Conservation (phyloP, 2,113 vertebrate species). For the Corythornis cristatus region DNA sequence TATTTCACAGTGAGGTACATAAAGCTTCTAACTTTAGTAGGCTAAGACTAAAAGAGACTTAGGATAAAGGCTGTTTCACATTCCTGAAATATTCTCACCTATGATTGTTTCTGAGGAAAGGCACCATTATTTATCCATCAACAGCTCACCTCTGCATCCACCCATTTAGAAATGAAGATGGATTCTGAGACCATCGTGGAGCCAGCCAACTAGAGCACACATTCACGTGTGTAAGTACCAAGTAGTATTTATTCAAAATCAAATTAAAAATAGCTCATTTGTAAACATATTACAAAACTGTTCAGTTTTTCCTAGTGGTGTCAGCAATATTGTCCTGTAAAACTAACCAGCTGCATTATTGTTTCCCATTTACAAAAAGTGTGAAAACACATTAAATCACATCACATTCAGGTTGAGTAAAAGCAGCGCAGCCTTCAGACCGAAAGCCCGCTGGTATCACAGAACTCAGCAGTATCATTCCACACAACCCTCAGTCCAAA, state of each 20-base stretch:
- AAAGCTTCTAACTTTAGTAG: constrained; percentile 65
- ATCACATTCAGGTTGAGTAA: neutral
- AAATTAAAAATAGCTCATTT: constrained; percentile 25
- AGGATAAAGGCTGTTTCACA: constrained; percentile 58
- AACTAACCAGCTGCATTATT: constrained; percentile 10
- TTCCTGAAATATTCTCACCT: constrained; percentile 32
- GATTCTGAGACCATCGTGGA: neutral
- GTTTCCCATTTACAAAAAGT: neutral
- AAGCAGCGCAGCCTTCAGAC: neutral
- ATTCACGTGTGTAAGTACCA: constrained; percentile 25
- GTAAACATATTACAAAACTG: constrained; percentile 66
- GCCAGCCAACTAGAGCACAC: neutral
- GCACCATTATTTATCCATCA: constrained; percentile 1
- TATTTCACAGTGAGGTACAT: constrained; percentile 77
- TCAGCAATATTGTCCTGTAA: constrained; percentile 45
- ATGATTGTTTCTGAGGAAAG: constrained; percentile 35
- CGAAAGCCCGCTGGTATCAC: neutral
- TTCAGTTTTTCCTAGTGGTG: constrained; percentile 63
- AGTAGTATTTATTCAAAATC: constrained; percentile 25
- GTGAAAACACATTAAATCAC: neutral
- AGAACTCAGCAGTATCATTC: neutral
- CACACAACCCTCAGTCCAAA: neutral
- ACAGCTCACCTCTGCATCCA: neutral
- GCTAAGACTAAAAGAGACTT: constrained; percentile 39
- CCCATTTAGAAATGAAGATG: constrained; percentile 11